Conservation (phyloP, 1,140 invertebrate genomes). For the Pygmarrhopalites habei region DNA sequence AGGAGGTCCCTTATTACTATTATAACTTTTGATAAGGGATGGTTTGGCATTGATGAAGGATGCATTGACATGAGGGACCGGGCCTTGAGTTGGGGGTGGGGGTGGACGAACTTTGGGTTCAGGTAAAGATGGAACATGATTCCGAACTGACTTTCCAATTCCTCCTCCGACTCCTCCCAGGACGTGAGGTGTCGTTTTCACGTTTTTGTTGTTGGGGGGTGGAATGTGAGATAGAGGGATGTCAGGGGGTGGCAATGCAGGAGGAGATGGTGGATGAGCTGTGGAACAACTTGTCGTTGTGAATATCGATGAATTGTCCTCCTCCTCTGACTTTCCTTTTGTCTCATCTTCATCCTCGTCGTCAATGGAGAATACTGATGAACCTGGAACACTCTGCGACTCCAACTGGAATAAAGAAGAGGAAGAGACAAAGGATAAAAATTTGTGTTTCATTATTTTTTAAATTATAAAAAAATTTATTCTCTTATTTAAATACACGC, state of each 20-base stretch:
- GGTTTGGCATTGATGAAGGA: neutral
- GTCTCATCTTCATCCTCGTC: slow-evolving; percentile 14
- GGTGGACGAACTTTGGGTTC: slow-evolving; percentile 67
- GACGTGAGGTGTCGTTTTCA: too few relatives aligned
- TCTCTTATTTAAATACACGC: too few relatives aligned
- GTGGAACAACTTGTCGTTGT: slow-evolving; percentile 14
- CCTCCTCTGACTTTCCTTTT: neutral
- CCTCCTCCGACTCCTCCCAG: neutral
- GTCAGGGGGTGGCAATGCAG: slow-evolving; percentile 38
- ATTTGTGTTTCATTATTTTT: neutral
- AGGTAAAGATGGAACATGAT: slow-evolving; percentile 54
- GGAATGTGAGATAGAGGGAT: slow-evolving; percentile 24
- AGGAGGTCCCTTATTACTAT: neutral
- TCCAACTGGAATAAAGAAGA: slow-evolving; percentile 7
- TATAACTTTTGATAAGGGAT: too few relatives aligned
- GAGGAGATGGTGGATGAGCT: slow-evolving; percentile 11
- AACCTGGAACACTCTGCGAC: slow-evolving; percentile 10
- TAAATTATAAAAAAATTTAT: too few relatives aligned
- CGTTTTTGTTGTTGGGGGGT: neutral
- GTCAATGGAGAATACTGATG: slow-evolving; percentile 19
- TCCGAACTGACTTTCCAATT: neutral
- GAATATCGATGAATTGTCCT: slow-evolving; percentile 17
- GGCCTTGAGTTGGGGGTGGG: slow-evolving; percentile 50
- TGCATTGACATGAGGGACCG: slow-evolving; percentile 14
- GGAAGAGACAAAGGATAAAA: neutral